These are phyloP conservation scores for Apamea epomidion DNA, from an alignment of 2,888 invertebrate species.

Conservation along the genomic window DNA sequence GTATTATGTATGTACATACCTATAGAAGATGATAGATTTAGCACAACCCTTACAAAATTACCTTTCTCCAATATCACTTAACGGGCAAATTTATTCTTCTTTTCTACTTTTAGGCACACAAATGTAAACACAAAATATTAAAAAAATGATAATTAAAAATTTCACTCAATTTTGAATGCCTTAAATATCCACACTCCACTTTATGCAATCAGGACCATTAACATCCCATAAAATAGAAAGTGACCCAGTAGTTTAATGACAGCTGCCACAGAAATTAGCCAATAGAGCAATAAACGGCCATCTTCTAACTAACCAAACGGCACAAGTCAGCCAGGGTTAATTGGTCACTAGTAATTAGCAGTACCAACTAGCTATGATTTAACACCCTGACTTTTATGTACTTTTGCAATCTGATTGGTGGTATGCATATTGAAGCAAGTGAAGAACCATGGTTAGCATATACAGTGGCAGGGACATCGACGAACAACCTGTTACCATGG, in stretches of 20 bases:
- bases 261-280: slow-evolving; percentile 34
- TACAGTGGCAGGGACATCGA: not conserved
- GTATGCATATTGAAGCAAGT: slow-evolving; percentile 3
- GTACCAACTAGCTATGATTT: slow-evolving; percentile 43
- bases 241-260: slow-evolving; percentile 4
- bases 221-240: slow-evolving; percentile 38
- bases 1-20: too few relatives aligned
- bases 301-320: slow-evolving; percentile 34
- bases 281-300: slow-evolving; percentile 27
- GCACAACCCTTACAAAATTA: too few relatives aligned
- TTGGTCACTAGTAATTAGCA: slow-evolving; percentile 61
- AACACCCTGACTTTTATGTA: slow-evolving; percentile 31
- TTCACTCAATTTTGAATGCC: not conserved
- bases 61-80: too few relatives aligned
- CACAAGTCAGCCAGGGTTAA: slow-evolving; percentile 65
- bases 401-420: slow-evolving; percentile 12
- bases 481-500: not conserved
- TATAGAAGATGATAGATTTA: too few relatives aligned
- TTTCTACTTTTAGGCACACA: too few relatives aligned
- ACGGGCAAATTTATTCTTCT: too few relatives aligned
- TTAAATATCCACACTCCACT: not conserved
- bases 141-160: not conserved
- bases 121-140: too few relatives aligned
- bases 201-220: not conserved
- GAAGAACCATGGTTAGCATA: not conserved